A percentile compares a stretch with the other conserved stretches of the same genome.
Evolutionary conservation across 2,113 vertebrate species (phyloP).

Genomic region (Bothrops jararaca): DNA sequence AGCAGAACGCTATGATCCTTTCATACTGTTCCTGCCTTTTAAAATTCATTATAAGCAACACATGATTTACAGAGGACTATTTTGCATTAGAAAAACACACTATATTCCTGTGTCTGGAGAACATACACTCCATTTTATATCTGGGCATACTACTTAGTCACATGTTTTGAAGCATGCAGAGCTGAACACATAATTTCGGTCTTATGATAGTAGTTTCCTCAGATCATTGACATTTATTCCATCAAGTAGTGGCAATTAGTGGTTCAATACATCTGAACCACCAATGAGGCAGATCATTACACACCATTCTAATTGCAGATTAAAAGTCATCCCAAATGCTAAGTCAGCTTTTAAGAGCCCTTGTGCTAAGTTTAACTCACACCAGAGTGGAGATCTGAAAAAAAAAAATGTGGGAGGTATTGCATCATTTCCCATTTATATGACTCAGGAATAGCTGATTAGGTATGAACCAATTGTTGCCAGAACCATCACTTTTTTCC

Average conservation of each 20-base stretch:
- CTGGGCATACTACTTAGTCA: neutral
- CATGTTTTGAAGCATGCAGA: constrained; percentile 1
- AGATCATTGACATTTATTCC: neutral
- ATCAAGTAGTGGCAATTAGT: neutral
- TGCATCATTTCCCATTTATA: neutral
- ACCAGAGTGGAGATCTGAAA: neutral
- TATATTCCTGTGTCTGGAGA: neutral
- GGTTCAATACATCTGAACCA: neutral
- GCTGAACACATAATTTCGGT: neutral
- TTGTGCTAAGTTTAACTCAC: neutral
- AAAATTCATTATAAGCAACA: neutral
- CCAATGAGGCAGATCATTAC: constrained; percentile 1
- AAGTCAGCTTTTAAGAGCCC: neutral
- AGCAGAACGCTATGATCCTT: neutral
- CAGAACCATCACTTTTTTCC: neutral
- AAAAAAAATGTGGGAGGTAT: neutral
- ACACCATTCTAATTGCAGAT: neutral
- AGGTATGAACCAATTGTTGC: neutral
- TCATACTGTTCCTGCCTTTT: neutral
- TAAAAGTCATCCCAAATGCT: neutral
- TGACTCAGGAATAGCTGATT: neutral
- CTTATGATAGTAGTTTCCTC: constrained; percentile 1
- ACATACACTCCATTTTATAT: neutral
- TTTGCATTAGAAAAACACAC: neutral
- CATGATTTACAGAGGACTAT: neutral